Evolutionary conservation across 2,113 vertebrate species (phyloP), one percentile per base, ranked within the genome.

Genomic region (Galemys pyrenaicus): DNA sequence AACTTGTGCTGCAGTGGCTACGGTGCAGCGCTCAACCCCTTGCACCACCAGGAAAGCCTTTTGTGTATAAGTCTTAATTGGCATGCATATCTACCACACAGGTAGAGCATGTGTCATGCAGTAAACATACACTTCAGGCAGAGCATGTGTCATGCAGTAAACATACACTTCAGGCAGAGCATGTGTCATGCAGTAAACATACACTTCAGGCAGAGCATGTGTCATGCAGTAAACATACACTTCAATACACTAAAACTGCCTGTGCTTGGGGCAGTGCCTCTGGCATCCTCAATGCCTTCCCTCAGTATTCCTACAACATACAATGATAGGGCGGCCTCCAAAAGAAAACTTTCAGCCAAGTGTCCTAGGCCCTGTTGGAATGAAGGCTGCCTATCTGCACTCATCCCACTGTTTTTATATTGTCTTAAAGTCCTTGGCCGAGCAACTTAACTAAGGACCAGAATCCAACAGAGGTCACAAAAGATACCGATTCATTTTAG

Each of bases 271-370:
- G 26, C 20, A 30, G 64, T 16, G 28, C 32, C n/a, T 62, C 56
- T 2, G 2, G 37, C 44, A 26, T 24, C 46, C 17, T 77, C 68
- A 58, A 6, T 49, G 9, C 65, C 37, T 56, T 71, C 78, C 26
- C n/a, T 56, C 30, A n/a, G 44, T 49, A 30, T 13, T 9, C 60
- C 41, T 83, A 41, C 13, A 81, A 56, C 80, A 77, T 41, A 19
- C 58, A 30, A 39, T 90, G 51, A n/a, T 67, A 86, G 70, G 78
- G 67, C 44, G 49, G 19, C 49, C 44, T 93, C 35, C 60, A 28
- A 89, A 95, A 62, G 62, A 85, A 65, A 67, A 60, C 49, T 82
- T 94, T 24, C 58, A 68, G 13, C 37, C 37, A 62, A 30, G 39
- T 12, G 10, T 70, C 75, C 74, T 37, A 17, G 49, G 84, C 13